Base-by-base conservation (phyloP, 2,888 invertebrate species). In the Cloeon dipterum region DNA sequence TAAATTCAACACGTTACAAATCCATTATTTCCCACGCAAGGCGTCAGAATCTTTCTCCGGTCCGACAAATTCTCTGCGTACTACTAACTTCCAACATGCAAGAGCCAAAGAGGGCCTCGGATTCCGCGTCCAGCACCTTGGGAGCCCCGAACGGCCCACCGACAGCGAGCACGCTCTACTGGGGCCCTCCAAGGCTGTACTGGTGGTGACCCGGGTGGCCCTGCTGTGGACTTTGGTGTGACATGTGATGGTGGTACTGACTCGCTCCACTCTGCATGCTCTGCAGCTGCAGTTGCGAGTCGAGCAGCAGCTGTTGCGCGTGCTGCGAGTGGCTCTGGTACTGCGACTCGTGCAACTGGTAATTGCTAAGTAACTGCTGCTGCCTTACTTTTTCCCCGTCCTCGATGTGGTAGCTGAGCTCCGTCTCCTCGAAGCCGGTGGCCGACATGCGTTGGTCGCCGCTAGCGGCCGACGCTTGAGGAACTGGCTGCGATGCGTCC, bases 371-470 rank as follows among this genome's bases (percentile, higher is more conserved):
- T 29, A 29, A 29, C 16, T 29, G 29, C 16, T 29, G 29, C 75
- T 85, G 85, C 66, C 86, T 85, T 82, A 86, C 86, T 85, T 86
- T 86, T 70, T 82, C 79, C 61, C 89, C 79, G 69, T 86, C 86
- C 65, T 86, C 85, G 61, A 85, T 79, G 68, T 83, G 85, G 70
- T 91, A 94, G 52, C 88, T 89, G 52, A 94, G 74, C 68, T 94
- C 94, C 45, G 93, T 91, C 63, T 94, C 94, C 67, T 94, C 93
- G 68, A 88, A 94, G 50, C 94, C 94, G 39, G 91, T 91, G 43
- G 93, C 93, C 42, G 89, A 89, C 93, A 93, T 94, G 49, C 94
- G 70, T 61, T 93, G 93, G 63, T 93, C 91, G 44, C 75, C 75
- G 46, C 74, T 41, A 74, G 64, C 50, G 20, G 55, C 56, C 10